Percentiles rank a stretch among this genome's conserved stretches.
These are phyloP conservation scores for Craseonycteris thonglongyai DNA, from an alignment of 2,113 vertebrate species.

Conservation along the genomic window DNA sequence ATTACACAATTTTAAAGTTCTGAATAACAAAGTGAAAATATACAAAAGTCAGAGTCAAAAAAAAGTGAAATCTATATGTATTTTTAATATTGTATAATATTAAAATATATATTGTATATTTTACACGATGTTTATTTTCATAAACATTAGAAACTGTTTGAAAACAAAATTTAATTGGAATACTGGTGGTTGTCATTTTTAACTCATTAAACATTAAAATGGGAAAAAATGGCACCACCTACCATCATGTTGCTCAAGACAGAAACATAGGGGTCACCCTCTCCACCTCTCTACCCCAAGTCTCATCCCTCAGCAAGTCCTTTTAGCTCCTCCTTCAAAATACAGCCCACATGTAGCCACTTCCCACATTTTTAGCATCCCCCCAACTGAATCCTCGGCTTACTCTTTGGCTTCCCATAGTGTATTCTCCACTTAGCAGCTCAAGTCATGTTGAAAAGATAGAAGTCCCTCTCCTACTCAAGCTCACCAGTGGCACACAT, in stretches of 20 bases:
- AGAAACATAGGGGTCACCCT: neutral
- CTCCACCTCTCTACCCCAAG: too few species aligned
- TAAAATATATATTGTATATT: too few species aligned
- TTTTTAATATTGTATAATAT: too few species aligned
- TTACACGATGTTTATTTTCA: neutral
- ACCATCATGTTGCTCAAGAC: neutral
- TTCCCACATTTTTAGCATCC: too few species aligned
- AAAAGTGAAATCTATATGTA: neutral
- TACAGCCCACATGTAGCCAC: too few species aligned
- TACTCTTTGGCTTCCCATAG: neutral
- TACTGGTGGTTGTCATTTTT: neutral
- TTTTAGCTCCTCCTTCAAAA: neutral
- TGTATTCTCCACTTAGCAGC: neutral
- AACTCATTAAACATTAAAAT: neutral
- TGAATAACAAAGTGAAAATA: neutral
- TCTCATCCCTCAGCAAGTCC: neutral
- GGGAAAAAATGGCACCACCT: neutral
- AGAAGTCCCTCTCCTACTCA: neutral
- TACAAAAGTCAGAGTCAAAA: neutral
- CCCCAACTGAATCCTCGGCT: neutral
- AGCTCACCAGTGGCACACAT: too few species aligned
- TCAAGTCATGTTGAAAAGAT: neutral
- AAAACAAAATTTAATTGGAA: neutral
- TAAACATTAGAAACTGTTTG: neutral
- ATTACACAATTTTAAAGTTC: neutral